Percentiles rank a stretch among this genome's conserved stretches.
Conservation (phyloP, 2,888 invertebrate genomes). For the Orchesella flavescens region DNA sequence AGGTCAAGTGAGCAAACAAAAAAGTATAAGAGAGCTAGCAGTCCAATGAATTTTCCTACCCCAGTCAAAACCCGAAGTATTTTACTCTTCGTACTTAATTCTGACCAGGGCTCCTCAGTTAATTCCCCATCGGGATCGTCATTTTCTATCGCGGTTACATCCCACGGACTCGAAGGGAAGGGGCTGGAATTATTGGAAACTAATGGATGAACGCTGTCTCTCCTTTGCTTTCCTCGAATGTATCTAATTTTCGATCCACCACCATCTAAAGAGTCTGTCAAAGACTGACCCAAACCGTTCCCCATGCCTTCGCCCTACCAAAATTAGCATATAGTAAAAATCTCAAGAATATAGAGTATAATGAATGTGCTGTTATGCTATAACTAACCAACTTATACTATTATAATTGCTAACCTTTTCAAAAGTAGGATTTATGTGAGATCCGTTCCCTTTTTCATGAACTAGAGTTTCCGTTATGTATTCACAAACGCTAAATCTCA, state of each 20-base stretch:
- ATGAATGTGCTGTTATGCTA: background rate
- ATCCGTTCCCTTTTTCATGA: slow-evolving; percentile 21
- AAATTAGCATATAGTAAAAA: background rate
- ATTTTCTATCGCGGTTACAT: background rate
- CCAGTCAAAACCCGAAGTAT: slow-evolving; percentile 72
- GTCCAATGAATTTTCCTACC: slow-evolving; percentile 63
- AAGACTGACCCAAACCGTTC: background rate
- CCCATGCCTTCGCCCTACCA: slow-evolving; percentile 2
- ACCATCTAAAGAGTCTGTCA: background rate
- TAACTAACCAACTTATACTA: too few species aligned
- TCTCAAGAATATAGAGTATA: too few species aligned
- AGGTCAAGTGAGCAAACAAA: slow-evolving; percentile 75
- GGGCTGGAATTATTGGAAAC: slow-evolving; percentile 4
- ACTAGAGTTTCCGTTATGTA: slow-evolving; percentile 44
- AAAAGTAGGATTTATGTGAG: slow-evolving; percentile 34
- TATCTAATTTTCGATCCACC: slow-evolving; percentile 35
- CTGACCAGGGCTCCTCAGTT: slow-evolving; percentile 53
- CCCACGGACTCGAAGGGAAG: slow-evolving; percentile 15
- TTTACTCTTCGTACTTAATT: slow-evolving; percentile 69
- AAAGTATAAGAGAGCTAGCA: slow-evolving; percentile 74
- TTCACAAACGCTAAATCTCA: slow-evolving; percentile 47
- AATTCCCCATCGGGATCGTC: background rate
- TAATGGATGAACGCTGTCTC: slow-evolving; percentile 48
- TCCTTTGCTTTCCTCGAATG: slow-evolving; percentile 30
- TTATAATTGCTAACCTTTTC: slow-evolving; percentile 23